Conservation (phyloP, 2,797 vertebrate species). For the Phrynocephalus vlangalii region DNA sequence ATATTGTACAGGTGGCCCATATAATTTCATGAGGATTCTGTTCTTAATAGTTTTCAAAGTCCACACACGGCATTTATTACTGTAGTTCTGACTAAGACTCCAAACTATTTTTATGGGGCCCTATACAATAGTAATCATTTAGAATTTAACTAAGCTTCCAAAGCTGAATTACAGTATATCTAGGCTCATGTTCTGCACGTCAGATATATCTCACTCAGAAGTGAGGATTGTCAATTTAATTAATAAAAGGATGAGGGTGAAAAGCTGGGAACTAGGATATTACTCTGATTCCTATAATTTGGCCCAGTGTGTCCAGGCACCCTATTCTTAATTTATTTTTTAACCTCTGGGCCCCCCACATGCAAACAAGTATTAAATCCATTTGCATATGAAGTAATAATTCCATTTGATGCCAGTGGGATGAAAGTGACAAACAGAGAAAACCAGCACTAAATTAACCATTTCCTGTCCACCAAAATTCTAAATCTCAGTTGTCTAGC, state of each 20-base stretch:
- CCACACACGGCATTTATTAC: conserved; percentile 68
- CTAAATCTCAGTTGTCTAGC: not conserved
- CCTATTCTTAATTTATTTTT: conserved; percentile 8
- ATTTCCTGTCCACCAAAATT: not conserved
- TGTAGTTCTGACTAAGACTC: conserved; percentile 69
- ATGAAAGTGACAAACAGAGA: too few species aligned
- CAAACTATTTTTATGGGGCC: conserved; percentile 69
- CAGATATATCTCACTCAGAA: conserved; percentile 30
- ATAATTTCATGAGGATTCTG: conserved; percentile 56
- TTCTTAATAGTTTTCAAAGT: conserved; percentile 64
- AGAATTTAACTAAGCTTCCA: conserved; percentile 63
- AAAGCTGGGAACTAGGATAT: conserved; percentile 26
- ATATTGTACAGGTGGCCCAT: conserved; percentile 60
- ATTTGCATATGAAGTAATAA: not conserved
- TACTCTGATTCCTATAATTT: not conserved
- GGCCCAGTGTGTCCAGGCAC: not conserved
- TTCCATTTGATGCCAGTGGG: too few species aligned
- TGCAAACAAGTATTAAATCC: not conserved
- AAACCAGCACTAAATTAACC: not conserved
- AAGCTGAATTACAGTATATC: conserved; percentile 50
- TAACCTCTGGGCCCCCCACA: not conserved
- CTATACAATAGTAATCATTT: conserved; percentile 64
- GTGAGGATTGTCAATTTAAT: conserved; percentile 33
- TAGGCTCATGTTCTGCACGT: conserved; percentile 17
- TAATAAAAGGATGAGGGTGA: not conserved